Evolutionary conservation across 2,888 invertebrate genomes (phyloP), one percentile per base, ranked within the genome.

Genomic region (Uropetala carovei): DNA sequence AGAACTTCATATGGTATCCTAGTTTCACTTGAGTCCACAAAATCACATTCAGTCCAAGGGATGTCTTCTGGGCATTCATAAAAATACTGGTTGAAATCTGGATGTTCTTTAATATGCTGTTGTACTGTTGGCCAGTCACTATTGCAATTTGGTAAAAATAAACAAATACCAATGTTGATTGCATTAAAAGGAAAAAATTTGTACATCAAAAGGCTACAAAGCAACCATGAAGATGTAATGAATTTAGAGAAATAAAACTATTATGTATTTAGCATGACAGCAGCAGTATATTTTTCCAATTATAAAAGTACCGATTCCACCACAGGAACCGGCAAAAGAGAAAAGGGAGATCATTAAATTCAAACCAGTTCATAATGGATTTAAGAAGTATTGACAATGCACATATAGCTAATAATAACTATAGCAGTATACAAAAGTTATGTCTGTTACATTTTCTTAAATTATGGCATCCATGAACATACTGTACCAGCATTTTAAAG

Each of bases 1-100:
- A 99, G 95, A 92, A 99, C 97, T 95, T 99, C 99, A 95, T 98
- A 98, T 0, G 99, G 99, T 94, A 99, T 98, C 94, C 99, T 97
- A 57, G 96, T 96, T 94, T 97, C 98, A 95, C 96, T 97, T 95
- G 95, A 96, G 93, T 97, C 97, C 86, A 96, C 96, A 93, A 97
- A 95, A 94, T 96, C 96, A 93, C 97, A 97, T 95, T 97, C 97
- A 93, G 97, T 97, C 98, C 97, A 98, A 91, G 97, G 97, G 94
- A 96, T 97, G 94, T 97, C 97, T 94, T 97, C 97, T 16, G 97
- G 97, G 94, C 97, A 97, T 94, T 98, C 98, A 94, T 98, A 98
- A 96, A 99, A 99, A 96, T 98, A 98, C 94, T 98, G 97, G 92
- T 97, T 97, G 95, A 99, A 99, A 95, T 99, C 98, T n/a, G 98